A percentile compares a stretch with the other conserved stretches of the same genome.
phyloP scores from a whole-genome alignment of 2,113 vertebrate species.

The Mastomys coucha region DNA sequence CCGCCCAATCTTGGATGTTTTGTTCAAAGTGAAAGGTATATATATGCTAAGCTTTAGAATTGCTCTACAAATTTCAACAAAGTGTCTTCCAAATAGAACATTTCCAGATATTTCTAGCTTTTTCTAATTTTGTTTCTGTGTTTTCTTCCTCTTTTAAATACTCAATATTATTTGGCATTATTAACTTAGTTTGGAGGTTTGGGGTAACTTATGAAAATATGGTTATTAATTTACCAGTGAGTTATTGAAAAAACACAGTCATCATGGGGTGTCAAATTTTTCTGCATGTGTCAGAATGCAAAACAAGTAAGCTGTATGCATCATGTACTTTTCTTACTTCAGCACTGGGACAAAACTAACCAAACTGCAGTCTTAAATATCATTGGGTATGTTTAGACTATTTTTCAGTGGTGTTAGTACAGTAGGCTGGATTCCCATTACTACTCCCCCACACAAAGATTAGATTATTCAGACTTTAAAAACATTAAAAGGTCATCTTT shows the following conservation, averaged over 20 bases:
- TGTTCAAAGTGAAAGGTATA: background rate
- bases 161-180: background rate
- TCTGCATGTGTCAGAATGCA: background rate
- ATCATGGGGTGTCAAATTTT: background rate
- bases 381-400: background rate
- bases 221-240: background rate
- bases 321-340: background rate
- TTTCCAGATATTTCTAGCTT: background rate
- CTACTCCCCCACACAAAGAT: background rate
- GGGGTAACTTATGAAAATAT: background rate
- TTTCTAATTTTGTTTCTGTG: background rate
- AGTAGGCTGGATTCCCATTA: background rate
- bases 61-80: background rate
- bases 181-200: background rate
- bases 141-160: constrained; percentile 29
- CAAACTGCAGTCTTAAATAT: background rate
- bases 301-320: background rate
- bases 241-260: background rate
- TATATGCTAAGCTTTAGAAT: background rate
- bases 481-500: constrained; percentile 32
- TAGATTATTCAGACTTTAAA: constrained; percentile 33
- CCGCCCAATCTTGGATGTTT: background rate
- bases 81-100: background rate
- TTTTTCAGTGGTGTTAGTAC: background rate
- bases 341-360: background rate